Base-by-base conservation (phyloP, 2,888 invertebrate species). In the Chrysolina americana region DNA sequence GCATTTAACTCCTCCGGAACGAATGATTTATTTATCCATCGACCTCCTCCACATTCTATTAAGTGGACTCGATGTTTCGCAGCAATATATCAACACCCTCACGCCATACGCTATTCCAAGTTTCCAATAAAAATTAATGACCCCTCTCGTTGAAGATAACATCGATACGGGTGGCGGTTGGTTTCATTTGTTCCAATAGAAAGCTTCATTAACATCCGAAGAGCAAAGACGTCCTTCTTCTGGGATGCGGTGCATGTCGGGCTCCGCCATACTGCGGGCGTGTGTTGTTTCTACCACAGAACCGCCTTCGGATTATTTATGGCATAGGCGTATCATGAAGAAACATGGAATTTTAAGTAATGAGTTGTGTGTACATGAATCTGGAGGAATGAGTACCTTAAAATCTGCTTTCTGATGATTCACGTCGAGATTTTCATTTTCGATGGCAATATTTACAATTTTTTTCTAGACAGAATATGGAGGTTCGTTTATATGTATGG, bases 261-360 rank as follows among this genome's bases (percentile, higher is more conserved):
- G 53, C 66, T 77, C 83, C 85, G 85, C 86, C 86, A 86, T 86
- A 79, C 81, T 86, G 86, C 86, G 82, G 86, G 86, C 86, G 86
- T 86, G 84, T 82, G 84, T 85, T 85, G 84, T 86, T 83, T 84
- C 83, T 84, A 80, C 81, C 76, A 74, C 79, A 76, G 81, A 75
- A 81, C 83, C 86, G 85, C 86, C 86, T 85, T 81, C 82, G 75
- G 78, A 64, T 85, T 85, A 83, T 84, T 85, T 84, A 85, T 82
- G 83, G 81, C 79, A 75, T 62, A 44, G 48, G 50, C 41, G 59
- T 64, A 28, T 63, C 70, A 47, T 11, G 19, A 48, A 62, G 28
- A 47, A 28, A 48, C 36, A 69, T 17, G 41, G 59, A 36, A 59
- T 59, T 23, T 28, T 23, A 36, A 36, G 59, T 36, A 21, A 21